These are phyloP conservation scores for Drosophila ercepeae DNA, from an alignment of 1,140 invertebrate genomes.

Conservation along the genomic window DNA sequence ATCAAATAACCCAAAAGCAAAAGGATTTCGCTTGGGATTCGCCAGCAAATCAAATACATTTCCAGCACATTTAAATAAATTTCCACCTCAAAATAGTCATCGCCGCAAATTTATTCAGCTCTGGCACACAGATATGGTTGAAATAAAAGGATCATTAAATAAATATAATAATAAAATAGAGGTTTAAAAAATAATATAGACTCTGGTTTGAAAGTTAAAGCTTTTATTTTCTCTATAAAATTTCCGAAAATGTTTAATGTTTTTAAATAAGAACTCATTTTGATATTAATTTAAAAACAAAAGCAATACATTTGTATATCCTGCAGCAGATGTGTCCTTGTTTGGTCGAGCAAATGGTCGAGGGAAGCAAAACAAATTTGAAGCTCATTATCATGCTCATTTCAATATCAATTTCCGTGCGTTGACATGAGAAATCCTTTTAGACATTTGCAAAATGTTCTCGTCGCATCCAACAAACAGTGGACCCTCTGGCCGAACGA, in stretches of 20 bases:
- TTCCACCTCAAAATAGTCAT: slow-evolving; percentile 24
- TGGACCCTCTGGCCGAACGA: background rate
- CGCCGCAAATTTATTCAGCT: background rate
- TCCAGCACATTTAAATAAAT: slow-evolving; percentile 48
- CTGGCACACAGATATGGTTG: background rate
- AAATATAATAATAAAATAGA: background rate
- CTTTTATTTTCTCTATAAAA: no score
- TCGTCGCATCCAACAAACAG: slow-evolving; percentile 1
- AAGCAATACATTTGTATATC: background rate
- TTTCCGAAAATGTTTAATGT: no score
- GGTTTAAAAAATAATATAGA: no score
- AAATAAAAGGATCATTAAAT: background rate
- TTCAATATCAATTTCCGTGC: slow-evolving; percentile 68
- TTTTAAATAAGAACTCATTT: no score
- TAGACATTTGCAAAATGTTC: slow-evolving; percentile 34
- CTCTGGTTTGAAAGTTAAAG: no score
- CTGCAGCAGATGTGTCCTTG: slow-evolving; percentile 7
- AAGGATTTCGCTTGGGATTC: slow-evolving; percentile 22
- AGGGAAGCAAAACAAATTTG: slow-evolving; percentile 53
- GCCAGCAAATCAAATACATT: slow-evolving; percentile 44
- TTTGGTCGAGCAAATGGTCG: slow-evolving; percentile 1
- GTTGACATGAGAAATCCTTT: slow-evolving; percentile 63
- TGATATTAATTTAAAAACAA: no score
- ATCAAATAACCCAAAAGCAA: slow-evolving; percentile 29
- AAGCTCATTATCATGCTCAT: slow-evolving; percentile 67